Evolutionary conservation across 1,140 invertebrate genomes (phyloP).

Genomic region (Vanessa atalanta): DNA sequence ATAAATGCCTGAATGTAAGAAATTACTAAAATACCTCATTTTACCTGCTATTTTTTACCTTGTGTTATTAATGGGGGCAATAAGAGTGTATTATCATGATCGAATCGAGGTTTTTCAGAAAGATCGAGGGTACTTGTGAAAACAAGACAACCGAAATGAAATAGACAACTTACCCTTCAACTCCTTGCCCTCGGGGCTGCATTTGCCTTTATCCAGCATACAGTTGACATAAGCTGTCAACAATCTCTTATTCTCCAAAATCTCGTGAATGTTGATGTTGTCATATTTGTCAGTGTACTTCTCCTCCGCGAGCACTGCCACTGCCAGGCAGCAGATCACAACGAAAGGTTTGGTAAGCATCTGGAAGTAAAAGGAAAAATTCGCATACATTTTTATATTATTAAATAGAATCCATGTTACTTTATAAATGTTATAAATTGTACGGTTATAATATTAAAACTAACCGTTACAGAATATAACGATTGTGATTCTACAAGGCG

Average conservation of each 20-base stretch:
- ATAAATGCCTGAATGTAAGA: too few relatives aligned
- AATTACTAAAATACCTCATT: too few relatives aligned
- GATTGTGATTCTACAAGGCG: constrained; percentile 21
- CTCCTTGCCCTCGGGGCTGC: constrained; percentile 86
- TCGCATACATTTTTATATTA: neutral
- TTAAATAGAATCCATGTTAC: neutral
- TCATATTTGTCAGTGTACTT: constrained; percentile 88
- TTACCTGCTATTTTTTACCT: too few relatives aligned
- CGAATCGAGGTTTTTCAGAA: too few relatives aligned
- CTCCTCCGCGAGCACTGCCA: constrained; percentile 48
- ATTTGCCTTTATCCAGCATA: constrained; percentile 84
- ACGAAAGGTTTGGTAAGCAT: constrained; percentile 52
- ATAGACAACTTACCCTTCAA: constrained; percentile 83
- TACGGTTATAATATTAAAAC: constrained; percentile 5
- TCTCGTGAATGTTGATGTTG: constrained; percentile 85
- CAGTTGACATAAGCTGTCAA: constrained; percentile 86
- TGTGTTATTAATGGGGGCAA: too few relatives aligned
- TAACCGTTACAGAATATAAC: constrained; percentile 30
- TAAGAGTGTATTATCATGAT: too few relatives aligned
- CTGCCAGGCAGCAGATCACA: constrained; percentile 63
- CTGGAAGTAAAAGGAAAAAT: constrained; percentile 41
- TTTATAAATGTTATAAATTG: too few relatives aligned
- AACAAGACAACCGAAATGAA: too few relatives aligned
- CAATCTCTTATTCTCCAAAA: constrained; percentile 84
- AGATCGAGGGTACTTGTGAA: too few relatives aligned